Evolutionary conservation across 2,113 vertebrate genomes (phyloP).

Genomic region (Rhabdornis inornatus): DNA sequence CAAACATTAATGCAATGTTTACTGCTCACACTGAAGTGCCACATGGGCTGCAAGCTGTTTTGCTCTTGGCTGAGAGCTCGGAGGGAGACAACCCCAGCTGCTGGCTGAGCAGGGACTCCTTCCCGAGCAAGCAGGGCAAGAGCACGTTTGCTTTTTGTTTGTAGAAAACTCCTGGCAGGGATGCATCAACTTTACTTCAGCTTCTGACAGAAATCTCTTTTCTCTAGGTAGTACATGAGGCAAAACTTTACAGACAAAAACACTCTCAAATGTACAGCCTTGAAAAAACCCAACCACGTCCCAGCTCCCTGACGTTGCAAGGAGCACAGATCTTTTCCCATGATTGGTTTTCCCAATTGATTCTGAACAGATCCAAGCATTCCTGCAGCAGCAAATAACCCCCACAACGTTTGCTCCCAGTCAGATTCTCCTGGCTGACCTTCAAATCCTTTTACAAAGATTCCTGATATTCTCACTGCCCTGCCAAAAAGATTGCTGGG

Average conservation of each 20-base stretch:
- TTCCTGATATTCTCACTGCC: not conserved
- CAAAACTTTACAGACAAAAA: not conserved
- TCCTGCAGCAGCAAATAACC: not conserved
- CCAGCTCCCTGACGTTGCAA: not conserved
- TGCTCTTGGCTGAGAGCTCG: not conserved
- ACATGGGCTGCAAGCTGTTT: conserved; percentile 66
- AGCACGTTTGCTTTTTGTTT: not conserved
- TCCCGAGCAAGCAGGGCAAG: fast-evolving
- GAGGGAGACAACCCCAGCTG: not conserved
- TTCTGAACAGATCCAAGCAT: not conserved
- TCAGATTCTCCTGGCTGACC: not conserved
- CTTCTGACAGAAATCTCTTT: not conserved
- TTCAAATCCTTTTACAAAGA: conserved; percentile 13
- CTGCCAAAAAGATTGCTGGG: not conserved
- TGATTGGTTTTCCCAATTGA: not conserved
- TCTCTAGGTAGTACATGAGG: not conserved
- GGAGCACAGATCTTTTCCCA: not conserved
- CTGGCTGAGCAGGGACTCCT: not conserved
- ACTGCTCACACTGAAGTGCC: not conserved
- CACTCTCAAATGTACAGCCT: not conserved
- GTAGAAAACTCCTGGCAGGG: not conserved
- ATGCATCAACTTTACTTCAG: not conserved
- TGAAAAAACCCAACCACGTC: not conserved
- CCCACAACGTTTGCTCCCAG: not conserved
- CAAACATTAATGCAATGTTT: not conserved